Percentiles rank a stretch among this genome's conserved stretches.
phyloP scores from a whole-genome alignment of 2,797 vertebrate genomes.

The Knipowitschia caucasica region DNA sequence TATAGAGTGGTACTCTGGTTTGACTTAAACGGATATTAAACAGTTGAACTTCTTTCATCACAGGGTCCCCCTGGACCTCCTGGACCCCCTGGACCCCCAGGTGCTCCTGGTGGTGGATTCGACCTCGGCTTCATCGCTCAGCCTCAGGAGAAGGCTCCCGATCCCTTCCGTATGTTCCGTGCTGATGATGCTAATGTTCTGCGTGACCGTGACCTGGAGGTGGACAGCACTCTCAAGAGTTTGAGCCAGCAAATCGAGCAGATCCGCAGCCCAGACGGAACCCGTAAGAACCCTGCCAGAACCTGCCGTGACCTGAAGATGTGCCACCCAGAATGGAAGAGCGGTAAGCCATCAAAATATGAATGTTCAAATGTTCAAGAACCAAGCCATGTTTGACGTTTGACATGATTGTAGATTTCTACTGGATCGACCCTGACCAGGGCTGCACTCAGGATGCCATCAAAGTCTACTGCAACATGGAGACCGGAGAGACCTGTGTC shows the following conservation, averaged over 20 bases:
- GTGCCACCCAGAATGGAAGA: constrained; percentile 99
- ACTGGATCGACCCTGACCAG: constrained; percentile 99
- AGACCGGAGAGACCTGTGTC: constrained; percentile 92
- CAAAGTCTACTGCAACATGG: constrained; percentile 98
- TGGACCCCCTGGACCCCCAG: constrained; percentile 88
- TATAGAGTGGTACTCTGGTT: not conserved
- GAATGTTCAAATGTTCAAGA: not conserved
- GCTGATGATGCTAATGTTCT: constrained; percentile 94
- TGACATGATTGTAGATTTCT: constrained; percentile 77
- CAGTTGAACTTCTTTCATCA: not conserved
- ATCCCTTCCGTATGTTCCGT: constrained; percentile 88
- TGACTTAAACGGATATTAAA: not conserved
- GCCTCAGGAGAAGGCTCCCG: constrained; percentile 91
- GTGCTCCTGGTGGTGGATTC: constrained; percentile 89
- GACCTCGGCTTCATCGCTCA: constrained; percentile 93
- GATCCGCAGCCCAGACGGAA: constrained; percentile 96
- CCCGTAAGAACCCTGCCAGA: constrained; percentile 95
- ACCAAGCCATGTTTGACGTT: not conserved
- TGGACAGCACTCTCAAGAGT: constrained; percentile 97
- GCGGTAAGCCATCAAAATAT: constrained; percentile 85
- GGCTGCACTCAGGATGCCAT: constrained; percentile 95
- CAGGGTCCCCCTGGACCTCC: constrained; percentile 91
- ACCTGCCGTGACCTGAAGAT: constrained; percentile 98
- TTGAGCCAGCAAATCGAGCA: constrained; percentile 98
- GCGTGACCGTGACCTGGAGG: constrained; percentile 93